Evolutionary conservation across 2,113 vertebrate genomes (phyloP).

Genomic region (Epinephelus lanceolatus): DNA sequence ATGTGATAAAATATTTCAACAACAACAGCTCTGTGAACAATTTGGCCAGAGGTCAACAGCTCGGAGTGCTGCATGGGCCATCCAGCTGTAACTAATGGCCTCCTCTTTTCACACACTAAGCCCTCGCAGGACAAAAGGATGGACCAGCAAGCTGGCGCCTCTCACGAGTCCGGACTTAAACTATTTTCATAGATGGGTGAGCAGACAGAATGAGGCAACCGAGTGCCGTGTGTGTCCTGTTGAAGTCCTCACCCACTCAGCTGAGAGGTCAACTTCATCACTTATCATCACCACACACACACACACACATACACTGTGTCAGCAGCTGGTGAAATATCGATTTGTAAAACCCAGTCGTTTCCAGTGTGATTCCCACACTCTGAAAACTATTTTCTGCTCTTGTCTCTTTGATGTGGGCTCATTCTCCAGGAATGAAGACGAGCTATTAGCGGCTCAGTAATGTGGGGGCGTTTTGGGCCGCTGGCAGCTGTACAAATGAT

Average conservation of each 20-base stretch:
- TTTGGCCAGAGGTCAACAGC: conserved; percentile 44
- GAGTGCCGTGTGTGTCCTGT: conserved; percentile 33
- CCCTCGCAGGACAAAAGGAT: conserved; percentile 77
- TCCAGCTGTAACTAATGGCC: conserved; percentile 77
- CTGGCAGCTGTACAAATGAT: conserved; percentile 87
- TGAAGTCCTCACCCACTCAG: conserved; percentile 48
- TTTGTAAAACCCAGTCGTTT: neutral
- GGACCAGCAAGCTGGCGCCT: conserved; percentile 63
- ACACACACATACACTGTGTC: neutral
- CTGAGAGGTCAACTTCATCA: conserved; percentile 52
- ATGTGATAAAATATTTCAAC: conserved; percentile 8
- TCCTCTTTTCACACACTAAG: conserved; percentile 78
- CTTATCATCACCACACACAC: conserved; percentile 1
- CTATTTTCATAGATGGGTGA: conserved; percentile 86
- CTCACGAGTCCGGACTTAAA: conserved; percentile 81
- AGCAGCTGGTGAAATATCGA: neutral
- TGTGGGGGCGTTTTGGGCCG: conserved; percentile 72
- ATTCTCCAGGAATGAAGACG: conserved; percentile 77
- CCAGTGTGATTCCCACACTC: neutral
- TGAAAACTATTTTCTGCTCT: neutral
- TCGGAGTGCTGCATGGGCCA: conserved; percentile 36
- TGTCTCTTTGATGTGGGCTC: conserved; percentile 53
- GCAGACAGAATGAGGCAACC: conserved; percentile 86
- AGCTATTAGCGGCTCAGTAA: conserved; percentile 85
- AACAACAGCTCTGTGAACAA: conserved; percentile 28